These are phyloP conservation scores for Gephyroberyx darwinii DNA, from an alignment of 2,797 vertebrate genomes.

Conservation along the genomic window DNA sequence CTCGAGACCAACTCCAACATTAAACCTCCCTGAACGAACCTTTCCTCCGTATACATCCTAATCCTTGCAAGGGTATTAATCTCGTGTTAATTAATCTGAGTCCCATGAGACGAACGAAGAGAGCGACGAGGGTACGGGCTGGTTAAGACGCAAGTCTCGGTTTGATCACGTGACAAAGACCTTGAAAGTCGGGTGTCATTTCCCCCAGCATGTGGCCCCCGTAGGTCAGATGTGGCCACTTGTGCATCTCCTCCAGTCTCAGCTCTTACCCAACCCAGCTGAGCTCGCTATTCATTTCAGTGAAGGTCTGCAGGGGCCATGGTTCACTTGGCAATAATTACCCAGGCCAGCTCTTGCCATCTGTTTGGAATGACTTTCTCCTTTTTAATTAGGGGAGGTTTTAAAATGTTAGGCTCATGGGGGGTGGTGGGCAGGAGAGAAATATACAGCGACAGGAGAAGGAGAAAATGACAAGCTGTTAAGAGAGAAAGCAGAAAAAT, in stretches of 20 bases:
- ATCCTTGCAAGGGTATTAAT: slow-evolving; percentile 31
- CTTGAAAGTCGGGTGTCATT: slow-evolving; percentile 28
- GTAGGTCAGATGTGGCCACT: slow-evolving; percentile 41
- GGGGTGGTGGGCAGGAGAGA: neutral
- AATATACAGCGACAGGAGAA: slow-evolving; percentile 23
- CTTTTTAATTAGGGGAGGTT: slow-evolving; percentile 72
- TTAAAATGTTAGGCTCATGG: slow-evolving; percentile 51
- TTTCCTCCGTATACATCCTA: slow-evolving; percentile 10
- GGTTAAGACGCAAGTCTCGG: slow-evolving; percentile 19
- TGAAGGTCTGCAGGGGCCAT: slow-evolving; percentile 61
- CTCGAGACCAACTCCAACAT: neutral
- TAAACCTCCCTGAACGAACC: slow-evolving; percentile 32
- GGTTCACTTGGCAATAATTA: slow-evolving; percentile 75
- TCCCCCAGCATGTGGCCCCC: slow-evolving; percentile 16
- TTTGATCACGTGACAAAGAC: slow-evolving; percentile 38
- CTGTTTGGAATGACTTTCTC: slow-evolving; percentile 70
- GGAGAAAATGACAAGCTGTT: slow-evolving; percentile 20
- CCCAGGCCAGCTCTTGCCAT: slow-evolving; percentile 70
- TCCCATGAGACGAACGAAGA: slow-evolving; percentile 33
- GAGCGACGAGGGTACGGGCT: slow-evolving; percentile 7
- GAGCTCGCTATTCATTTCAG: slow-evolving; percentile 53
- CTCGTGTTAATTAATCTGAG: slow-evolving; percentile 39
- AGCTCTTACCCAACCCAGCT: slow-evolving; percentile 42
- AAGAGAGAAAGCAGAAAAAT: slow-evolving; percentile 20
- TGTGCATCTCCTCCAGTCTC: slow-evolving; percentile 1